A percentile compares a stretch with the other conserved stretches of the same genome.
Evolutionary conservation across 2,113 vertebrate species (phyloP).

Genomic region (Tretioscincus oriximinensis): DNA sequence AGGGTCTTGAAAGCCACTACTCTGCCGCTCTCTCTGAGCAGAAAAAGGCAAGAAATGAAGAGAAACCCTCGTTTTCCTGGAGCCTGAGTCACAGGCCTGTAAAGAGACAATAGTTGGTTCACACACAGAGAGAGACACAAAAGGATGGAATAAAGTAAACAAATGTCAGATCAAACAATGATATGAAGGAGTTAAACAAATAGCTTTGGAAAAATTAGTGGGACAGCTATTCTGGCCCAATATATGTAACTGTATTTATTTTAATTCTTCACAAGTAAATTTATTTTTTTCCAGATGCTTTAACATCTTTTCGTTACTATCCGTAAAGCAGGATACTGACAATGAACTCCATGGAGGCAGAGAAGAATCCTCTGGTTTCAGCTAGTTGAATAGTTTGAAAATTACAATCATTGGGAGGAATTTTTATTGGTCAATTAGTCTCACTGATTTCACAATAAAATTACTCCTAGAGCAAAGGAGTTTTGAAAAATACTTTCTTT

Average conservation of each 20-base stretch:
- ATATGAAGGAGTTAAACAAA: background rate
- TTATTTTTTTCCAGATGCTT: constrained; percentile 5
- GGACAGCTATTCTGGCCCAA: background rate
- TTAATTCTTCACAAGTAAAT: background rate
- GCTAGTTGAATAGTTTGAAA: background rate
- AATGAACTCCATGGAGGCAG: background rate
- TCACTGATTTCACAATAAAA: constrained; percentile 18
- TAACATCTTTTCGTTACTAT: background rate
- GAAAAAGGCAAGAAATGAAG: no score
- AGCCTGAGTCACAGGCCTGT: no score
- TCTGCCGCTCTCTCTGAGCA: no score
- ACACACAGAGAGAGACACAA: background rate
- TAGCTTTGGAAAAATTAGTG: background rate
- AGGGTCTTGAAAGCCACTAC: no score
- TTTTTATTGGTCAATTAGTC: constrained; percentile 24
- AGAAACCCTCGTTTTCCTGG: no score
- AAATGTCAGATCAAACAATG: background rate
- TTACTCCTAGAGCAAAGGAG: constrained; percentile 11
- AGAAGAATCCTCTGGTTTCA: background rate
- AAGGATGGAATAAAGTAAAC: background rate
- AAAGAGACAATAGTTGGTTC: background rate
- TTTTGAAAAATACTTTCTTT: constrained; percentile 33
- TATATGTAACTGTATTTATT: background rate
- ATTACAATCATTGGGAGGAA: constrained; percentile 14
- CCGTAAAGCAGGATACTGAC: background rate